These are phyloP conservation scores for Dynastes hyllus DNA, from an alignment of 2,888 invertebrate genomes.

Conservation along the genomic window DNA sequence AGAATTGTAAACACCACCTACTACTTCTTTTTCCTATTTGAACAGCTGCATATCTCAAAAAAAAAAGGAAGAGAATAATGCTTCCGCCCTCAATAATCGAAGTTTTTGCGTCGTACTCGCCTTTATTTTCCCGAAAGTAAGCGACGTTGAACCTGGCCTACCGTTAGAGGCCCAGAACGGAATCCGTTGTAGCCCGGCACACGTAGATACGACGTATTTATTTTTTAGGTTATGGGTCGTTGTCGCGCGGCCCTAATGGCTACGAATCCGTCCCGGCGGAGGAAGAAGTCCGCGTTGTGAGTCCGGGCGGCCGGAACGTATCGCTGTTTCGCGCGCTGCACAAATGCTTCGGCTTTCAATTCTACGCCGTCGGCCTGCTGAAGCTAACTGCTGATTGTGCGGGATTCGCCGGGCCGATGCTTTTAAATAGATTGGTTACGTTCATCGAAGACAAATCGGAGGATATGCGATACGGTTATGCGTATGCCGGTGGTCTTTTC, in stretches of 20 bases:
- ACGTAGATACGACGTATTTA: constrained; percentile 2
- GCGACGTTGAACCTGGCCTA: neutral
- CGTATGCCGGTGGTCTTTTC: constrained; percentile 81
- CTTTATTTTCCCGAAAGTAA: neutral
- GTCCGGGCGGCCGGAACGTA: constrained; percentile 57
- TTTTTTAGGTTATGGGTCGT: constrained; percentile 39
- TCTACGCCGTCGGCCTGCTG: constrained; percentile 88
- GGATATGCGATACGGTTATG: constrained; percentile 77
- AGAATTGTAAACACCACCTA: too few relatives aligned
- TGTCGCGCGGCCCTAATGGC: constrained; percentile 30
- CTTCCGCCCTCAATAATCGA: too few relatives aligned
- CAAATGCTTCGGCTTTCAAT: constrained; percentile 84
- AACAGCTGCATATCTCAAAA: too few relatives aligned
- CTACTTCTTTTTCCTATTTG: too few relatives aligned
- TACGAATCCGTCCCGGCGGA: constrained; percentile 39
- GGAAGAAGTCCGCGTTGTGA: constrained; percentile 3
- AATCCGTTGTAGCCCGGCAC: neutral
- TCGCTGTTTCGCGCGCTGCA: constrained; percentile 82
- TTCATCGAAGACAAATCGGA: constrained; percentile 84
- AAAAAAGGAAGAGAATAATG: too few relatives aligned
- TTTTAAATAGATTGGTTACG: constrained; percentile 86
- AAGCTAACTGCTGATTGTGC: constrained; percentile 88
- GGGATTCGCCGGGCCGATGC: constrained; percentile 91
- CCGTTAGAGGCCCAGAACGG: neutral
- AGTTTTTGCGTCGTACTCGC: too few relatives aligned